phyloP scores from a whole-genome alignment of 2,113 vertebrate genomes.

The Triplophysa rosa region DNA sequence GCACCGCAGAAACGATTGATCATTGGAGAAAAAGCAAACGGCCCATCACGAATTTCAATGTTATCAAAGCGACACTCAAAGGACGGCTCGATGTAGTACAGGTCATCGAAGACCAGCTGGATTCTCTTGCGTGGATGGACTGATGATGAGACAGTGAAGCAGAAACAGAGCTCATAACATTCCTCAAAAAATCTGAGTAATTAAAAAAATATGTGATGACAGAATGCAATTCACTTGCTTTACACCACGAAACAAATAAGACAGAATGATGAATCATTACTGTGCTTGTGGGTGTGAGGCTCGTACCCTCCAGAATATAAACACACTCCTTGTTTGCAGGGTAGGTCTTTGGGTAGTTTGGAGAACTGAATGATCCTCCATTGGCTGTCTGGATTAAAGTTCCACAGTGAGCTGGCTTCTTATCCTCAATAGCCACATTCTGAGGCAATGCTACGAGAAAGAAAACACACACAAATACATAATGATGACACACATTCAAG shows the following conservation, averaged over 20 bases:
- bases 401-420: conserved; percentile 78
- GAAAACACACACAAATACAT: not conserved
- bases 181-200: not conserved
- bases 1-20: conserved; percentile 91
- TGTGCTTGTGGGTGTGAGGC: conserved; percentile 24
- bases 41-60: conserved; percentile 93
- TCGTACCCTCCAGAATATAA: conserved; percentile 93
- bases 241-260: not conserved
- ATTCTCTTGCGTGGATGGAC: conserved; percentile 92
- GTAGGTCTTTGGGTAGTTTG: conserved; percentile 90
- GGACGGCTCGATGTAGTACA: conserved; percentile 89
- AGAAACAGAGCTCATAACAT: not conserved
- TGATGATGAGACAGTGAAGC: conserved; percentile 60
- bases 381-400: conserved; percentile 87
- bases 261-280: not conserved
- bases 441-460: conserved; percentile 69
- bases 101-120: conserved; percentile 85
- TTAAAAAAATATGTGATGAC: not conserved
- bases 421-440: conserved; percentile 71
- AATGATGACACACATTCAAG: not conserved
- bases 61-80: conserved; percentile 97
- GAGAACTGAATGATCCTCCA: conserved; percentile 92
- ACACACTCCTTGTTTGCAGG: conserved; percentile 95
- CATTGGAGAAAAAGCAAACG: conserved; percentile 92
- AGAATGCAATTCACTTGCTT: not conserved